Conservation (phyloP, 2,888 invertebrate species). For the Leucoptera coffeella region DNA sequence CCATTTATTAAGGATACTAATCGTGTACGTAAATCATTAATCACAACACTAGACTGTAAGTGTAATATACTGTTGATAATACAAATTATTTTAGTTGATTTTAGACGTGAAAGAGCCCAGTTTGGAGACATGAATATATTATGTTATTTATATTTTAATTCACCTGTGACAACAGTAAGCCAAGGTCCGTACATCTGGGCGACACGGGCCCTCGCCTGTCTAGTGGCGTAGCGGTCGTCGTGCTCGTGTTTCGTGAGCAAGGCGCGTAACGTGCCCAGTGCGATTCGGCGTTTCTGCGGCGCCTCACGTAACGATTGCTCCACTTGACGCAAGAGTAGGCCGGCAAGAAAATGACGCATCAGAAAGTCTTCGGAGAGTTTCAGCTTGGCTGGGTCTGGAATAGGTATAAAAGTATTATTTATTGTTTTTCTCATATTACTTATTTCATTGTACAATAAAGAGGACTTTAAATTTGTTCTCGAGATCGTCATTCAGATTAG, state of each 20-base stretch:
- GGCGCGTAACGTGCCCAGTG: slow-evolving; percentile 75
- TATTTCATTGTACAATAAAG: no score
- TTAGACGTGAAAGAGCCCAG: no score
- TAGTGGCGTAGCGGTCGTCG: slow-evolving; percentile 82
- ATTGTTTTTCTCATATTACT: no score
- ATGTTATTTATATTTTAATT: slow-evolving; percentile 1
- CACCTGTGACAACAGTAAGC: slow-evolving; percentile 69
- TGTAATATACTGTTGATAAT: no score
- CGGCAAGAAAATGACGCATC: slow-evolving; percentile 86
- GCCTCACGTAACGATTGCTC: slow-evolving; percentile 81
- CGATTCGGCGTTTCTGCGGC: slow-evolving; percentile 72
- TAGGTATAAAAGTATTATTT: no score
- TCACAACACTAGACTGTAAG: no score
- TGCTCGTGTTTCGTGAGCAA: slow-evolving; percentile 90
- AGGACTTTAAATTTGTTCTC: no score
- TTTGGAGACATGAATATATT: background rate
- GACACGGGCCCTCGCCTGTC: slow-evolving; percentile 78
- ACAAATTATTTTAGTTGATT: no score
- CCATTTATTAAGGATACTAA: no score
- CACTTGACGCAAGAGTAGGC: slow-evolving; percentile 69
- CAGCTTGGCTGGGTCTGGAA: slow-evolving; percentile 48
- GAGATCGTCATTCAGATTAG: no score
- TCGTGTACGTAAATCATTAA: no score
- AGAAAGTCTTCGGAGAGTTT: slow-evolving; percentile 76
- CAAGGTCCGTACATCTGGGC: slow-evolving; percentile 89